These are phyloP conservation scores for Patagioenas fasciata DNA, from an alignment of 2,113 vertebrate species.

Conservation along the genomic window DNA sequence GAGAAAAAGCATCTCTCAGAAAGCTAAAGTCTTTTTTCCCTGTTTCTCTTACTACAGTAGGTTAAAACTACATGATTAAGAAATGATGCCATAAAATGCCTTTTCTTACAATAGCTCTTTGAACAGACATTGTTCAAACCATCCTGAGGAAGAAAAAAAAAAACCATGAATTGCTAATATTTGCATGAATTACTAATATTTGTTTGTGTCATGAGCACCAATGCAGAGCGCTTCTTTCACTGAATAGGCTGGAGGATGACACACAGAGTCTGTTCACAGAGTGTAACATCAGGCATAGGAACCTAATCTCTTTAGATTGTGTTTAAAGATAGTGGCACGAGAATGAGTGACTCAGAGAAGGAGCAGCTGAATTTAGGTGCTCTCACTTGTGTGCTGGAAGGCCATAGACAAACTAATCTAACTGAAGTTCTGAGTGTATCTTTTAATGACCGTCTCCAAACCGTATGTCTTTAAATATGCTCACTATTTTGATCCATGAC, in stretches of 20 bases:
- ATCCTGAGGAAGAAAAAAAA: background rate
- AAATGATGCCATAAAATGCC: background rate
- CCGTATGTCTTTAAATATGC: background rate
- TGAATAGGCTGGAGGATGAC: background rate
- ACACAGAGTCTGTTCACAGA: background rate
- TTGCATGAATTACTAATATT: background rate
- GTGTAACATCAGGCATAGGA: background rate
- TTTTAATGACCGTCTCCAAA: background rate
- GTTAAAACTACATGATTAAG: background rate
- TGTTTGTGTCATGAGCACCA: background rate
- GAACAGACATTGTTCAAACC: background rate
- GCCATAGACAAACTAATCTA: background rate
- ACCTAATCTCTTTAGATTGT: background rate
- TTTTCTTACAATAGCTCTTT: background rate
- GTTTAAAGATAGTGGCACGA: background rate
- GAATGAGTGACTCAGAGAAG: constrained; percentile 1
- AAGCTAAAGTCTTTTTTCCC: background rate
- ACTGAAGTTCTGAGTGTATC: background rate
- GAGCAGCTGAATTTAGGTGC: background rate
- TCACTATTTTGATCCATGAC: background rate
- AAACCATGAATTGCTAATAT: background rate
- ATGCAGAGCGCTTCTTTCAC: background rate
- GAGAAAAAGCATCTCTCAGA: background rate
- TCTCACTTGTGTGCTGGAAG: background rate
- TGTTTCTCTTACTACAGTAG: background rate